phyloP scores from a whole-genome alignment of 2,797 vertebrate species.

The Syncerus caffer region DNA sequence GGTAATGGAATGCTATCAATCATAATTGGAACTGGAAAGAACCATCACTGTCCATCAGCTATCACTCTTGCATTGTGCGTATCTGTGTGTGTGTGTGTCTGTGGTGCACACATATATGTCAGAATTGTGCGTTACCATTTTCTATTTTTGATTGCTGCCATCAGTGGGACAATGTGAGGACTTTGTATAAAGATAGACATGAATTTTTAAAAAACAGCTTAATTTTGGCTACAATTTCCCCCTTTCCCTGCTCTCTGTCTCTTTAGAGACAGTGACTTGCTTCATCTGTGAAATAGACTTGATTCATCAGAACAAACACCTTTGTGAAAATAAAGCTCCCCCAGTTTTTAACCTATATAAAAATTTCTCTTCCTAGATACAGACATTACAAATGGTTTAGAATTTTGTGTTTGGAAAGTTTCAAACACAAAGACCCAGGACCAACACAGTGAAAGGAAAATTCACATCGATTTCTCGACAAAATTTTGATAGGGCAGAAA shows the following conservation, averaged over 20 bases:
- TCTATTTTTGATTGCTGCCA: neutral
- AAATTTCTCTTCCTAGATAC: neutral
- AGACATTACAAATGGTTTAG: neutral
- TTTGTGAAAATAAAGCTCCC: neutral
- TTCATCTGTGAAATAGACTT: neutral
- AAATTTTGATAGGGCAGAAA: neutral
- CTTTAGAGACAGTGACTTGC: neutral
- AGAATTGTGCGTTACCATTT: neutral
- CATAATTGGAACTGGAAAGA: conserved; percentile 61
- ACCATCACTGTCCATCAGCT: conserved; percentile 14
- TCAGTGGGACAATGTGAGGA: neutral
- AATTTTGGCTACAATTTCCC: neutral
- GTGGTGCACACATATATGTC: accelerated
- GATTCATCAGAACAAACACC: neutral
- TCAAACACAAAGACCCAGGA: neutral
- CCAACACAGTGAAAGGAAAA: neutral
- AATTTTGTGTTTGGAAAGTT: neutral
- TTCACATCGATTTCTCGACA: neutral
- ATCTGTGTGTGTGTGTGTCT: neutral
- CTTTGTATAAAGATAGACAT: neutral
- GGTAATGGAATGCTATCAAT: conserved; percentile 73
- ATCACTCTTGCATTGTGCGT: neutral
- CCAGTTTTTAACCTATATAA: neutral
- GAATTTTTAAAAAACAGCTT: neutral
- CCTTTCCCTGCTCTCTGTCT: neutral